Evolutionary conservation across 2,113 vertebrate genomes (phyloP).

Genomic region (Tamias sibiricus): DNA sequence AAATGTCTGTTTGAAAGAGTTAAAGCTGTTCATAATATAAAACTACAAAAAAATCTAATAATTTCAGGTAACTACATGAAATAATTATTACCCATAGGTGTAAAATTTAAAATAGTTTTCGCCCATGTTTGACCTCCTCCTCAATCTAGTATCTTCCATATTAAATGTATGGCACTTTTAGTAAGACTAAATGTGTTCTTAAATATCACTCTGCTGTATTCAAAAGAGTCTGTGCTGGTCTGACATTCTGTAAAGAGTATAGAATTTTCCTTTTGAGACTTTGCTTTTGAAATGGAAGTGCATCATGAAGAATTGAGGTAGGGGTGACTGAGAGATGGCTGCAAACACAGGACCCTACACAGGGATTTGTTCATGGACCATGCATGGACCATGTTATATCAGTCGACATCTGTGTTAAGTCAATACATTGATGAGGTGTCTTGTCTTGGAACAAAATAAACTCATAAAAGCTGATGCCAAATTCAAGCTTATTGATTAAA

Average conservation of each 20-base stretch:
- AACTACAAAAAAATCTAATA: not conserved
- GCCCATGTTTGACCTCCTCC: not conserved
- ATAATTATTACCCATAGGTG: not conserved
- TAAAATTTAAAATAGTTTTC: slow-evolving; percentile 28
- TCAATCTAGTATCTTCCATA: not conserved
- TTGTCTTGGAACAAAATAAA: not conserved
- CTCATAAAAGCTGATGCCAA: not conserved
- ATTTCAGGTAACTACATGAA: not conserved
- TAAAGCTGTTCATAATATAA: not conserved
- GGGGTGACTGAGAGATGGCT: not conserved
- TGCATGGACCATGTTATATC: rapidly evolving
- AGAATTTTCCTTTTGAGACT: not conserved
- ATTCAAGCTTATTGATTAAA: not conserved
- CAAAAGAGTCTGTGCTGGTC: not conserved
- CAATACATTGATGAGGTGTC: not conserved
- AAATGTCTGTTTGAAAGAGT: not conserved
- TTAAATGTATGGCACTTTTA: not conserved
- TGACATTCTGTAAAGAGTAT: not conserved
- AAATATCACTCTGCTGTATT: not conserved
- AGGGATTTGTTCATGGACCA: not conserved
- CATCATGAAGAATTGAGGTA: not conserved
- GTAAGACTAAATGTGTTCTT: not conserved
- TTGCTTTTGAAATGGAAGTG: not conserved
- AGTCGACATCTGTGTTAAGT: not conserved
- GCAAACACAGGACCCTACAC: not conserved